Base-by-base conservation (phyloP, 2,113 vertebrate species). In the Perca flavescens region DNA sequence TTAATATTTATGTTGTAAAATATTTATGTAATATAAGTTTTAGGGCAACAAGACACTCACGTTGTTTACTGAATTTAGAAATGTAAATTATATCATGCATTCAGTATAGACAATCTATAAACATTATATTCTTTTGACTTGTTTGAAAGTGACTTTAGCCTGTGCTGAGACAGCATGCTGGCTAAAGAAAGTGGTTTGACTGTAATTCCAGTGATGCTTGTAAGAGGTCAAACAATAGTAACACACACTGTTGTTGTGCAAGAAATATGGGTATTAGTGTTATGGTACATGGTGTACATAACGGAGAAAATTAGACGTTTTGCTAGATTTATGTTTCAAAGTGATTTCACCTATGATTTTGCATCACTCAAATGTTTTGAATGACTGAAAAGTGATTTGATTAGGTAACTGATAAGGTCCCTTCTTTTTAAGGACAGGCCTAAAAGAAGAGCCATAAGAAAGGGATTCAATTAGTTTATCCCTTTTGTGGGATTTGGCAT, bases 391-490 rank as follows among this genome's bases (percentile, higher is more conserved):
- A 46, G 14, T 10, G 25, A 28, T 57, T n/a, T 61, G 22, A 53
- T 62, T 19, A 28, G 13, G 16, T 25, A 21, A 57, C 6, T 40
- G 49, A 57, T 64, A 14, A 34, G 22, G 14, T n/a, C 6, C 3
- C 17, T 64, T 63, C 12, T 13, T 72, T 54, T 46, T 58, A 43
- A 65, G 13, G 13, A 64, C 10, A 66, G 40, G 28, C 58, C 63
- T 60, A 17, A 54, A 75, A 14, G 15, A 63, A n/a, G 10, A 31
- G 34, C n/a, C 54, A 60, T 22, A 63, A 5, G 5, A 12, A 2
- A 69, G 52, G 21, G 57, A 69, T 77, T 57, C 40, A 83, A 80
- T 85, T 62, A 74, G 13, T 65, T 57, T 34, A 73, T 52, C 22
- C 50, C 8, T 22, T 64, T 50, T 21, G 31, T 3, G 60, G 68